Evolutionary conservation across 1,140 invertebrate species (phyloP), one percentile per base, ranked within the genome.

Genomic region (Apis cerana): DNA sequence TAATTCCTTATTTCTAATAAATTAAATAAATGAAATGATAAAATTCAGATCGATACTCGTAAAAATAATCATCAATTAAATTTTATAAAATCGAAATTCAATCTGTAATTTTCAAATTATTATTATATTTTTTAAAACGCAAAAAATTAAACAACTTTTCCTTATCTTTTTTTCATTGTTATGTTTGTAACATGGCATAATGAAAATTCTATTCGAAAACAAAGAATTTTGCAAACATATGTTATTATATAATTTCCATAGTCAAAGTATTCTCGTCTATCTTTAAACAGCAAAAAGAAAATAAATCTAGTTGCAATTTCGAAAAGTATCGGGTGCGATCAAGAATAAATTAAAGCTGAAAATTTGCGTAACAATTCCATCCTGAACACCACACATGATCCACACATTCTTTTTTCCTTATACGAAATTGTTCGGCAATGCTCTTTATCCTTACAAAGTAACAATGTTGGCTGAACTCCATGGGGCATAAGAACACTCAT

Each of bases 401-500:
- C 33, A 43, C 33, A 43, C 33, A 43, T 43, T 43, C 33, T 5
- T 43, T 43, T 33, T 43, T 43, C 33, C 33, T 43, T 43, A 59
- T 56, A 68, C 48, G 50, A 67, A 76, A 82, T 76, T 61, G 61
- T 13, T 62, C 43, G 65, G 61, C 69, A 71, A 75, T 75, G 43
- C 27, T 82, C 64, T 61, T 75, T 52, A 75, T 87, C 77, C 56
- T 79, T 27, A 21, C 65, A n/a, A 83, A 86, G 75, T 87, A 86
- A 76, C 69, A 54, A 69, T 75, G 56, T 82, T 77, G 85, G 75
- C 74, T 61, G 64, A 68, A 64, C 71, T 56, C 64, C 61, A 56
- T 23, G 70, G 4, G 5, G 75, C 61, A 80, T 71, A 86, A 86
- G 80, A 82, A 62, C 71, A 86, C 85, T 87, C 61, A 69, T 87